Percentiles rank a stretch among this genome's conserved stretches.
These are phyloP conservation scores for Gerosis bhagava DNA, from an alignment of 2,888 invertebrate species.

Conservation along the genomic window DNA sequence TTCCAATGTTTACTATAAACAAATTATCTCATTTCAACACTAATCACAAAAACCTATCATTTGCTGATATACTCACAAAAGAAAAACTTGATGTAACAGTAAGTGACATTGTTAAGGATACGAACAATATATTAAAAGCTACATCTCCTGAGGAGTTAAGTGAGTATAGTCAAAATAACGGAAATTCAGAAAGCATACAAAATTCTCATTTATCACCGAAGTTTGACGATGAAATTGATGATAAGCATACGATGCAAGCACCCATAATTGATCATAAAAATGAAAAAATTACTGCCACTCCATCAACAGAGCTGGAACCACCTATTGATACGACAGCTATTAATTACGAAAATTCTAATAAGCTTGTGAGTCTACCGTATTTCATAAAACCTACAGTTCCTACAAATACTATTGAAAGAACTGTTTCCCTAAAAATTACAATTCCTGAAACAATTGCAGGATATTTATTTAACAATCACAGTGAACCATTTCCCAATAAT, in stretches of 20 bases:
- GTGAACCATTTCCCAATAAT: slow-evolving; percentile 56
- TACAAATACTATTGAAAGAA: slow-evolving; percentile 67
- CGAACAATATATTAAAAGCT: slow-evolving; percentile 55
- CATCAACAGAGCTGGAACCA: slow-evolving; percentile 56
- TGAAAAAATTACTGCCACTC: slow-evolving; percentile 49
- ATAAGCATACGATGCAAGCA: slow-evolving; percentile 53
- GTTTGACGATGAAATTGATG: slow-evolving; percentile 57
- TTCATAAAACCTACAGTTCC: slow-evolving; percentile 56
- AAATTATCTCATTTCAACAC: slow-evolving; percentile 45
- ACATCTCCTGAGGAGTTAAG: slow-evolving; percentile 49
- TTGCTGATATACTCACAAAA: slow-evolving; percentile 66
- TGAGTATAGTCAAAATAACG: slow-evolving; percentile 45
- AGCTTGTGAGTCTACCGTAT: slow-evolving; percentile 58
- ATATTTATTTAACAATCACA: slow-evolving; percentile 60
- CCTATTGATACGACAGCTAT: slow-evolving; percentile 47
- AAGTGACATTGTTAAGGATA: slow-evolving; percentile 66
- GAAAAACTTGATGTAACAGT: slow-evolving; percentile 68
- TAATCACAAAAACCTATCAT: slow-evolving; percentile 59
- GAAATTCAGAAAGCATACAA: too few species aligned
- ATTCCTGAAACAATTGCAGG: slow-evolving; percentile 70
- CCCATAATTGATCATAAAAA: slow-evolving; percentile 46
- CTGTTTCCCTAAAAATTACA: slow-evolving; percentile 72
- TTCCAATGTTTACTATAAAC: slow-evolving; percentile 42
- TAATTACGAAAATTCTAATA: slow-evolving; percentile 48
- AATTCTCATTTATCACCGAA: too few species aligned